Base-by-base conservation (phyloP, 2,113 vertebrate species). In the Apodemus sylvaticus region DNA sequence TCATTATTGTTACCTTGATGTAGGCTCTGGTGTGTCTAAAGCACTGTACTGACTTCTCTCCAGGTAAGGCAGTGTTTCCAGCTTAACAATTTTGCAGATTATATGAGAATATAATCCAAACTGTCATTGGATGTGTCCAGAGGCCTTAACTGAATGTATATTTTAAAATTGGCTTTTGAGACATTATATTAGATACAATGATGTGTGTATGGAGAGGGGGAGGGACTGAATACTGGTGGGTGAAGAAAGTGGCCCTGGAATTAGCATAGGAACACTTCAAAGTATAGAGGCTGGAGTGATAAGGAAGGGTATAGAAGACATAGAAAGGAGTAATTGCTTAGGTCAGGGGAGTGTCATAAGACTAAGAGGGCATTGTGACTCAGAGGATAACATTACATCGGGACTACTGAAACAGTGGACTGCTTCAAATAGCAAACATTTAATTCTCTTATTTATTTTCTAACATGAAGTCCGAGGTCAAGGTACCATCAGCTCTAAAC, bases 161-260 rank as follows among this genome's bases (percentile, higher is more conserved):
- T 64, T 73, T 92, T 42, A 45, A 19, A 76, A 22, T 64, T 89
- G 42, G 2, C 60, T 87, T 95, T 78, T 96, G 70, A 76, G 34
- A n/a, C 36, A 53, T 92, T 45, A 42, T 2, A 66, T 66, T 89
- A 79, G 20, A 58, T 74, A 48, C 83, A 51, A 36, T 89, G 16
- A n/a, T 20, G 8, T 58, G 11, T 48, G 45, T 48, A 7, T 48
- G 29, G 29, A 0, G 4, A 0, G 11, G 29, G 29, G 11, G 12
- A 85, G 31, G 20, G 11, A 74, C 48, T 93, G 83, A 73, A 5
- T 85, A 31, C 53, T 81, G n/a, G 51, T 86, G 90, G 36, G 36
- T 22, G 20, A n/a, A 1, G 45, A 45, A 85, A 70, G 17, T 4
- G 14, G 3, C 83, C 36, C 73, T 17, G 74, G 82, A 60, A 39